Evolutionary conservation across 2,888 invertebrate species (phyloP), one percentile per base, ranked within the genome.

Genomic region (Onthophagus sagittarius): DNA sequence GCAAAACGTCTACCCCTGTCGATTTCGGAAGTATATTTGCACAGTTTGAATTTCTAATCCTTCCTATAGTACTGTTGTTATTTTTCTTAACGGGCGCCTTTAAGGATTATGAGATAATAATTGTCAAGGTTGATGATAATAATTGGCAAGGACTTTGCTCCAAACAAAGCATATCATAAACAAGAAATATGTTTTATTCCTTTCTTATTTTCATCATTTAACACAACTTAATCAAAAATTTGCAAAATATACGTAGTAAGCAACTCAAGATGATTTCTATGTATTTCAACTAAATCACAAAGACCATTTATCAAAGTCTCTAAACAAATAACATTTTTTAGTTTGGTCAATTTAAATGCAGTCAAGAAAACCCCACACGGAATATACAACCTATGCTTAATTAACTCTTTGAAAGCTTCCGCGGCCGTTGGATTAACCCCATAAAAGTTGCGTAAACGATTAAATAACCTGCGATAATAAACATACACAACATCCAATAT

Each of bases 351-450:
- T 69, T 77, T 78, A 39, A 83, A 77, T 5, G 79, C 78, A 75
- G 78, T 80, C 63, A 82, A 73, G 69, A 83, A 75, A 73, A 83
- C 80, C 5, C 81, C 82, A 13, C 79, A 76, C 13, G 83, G 82
- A 70, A 83, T 76, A 75, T 81, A 84, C 39, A 82, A 79, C 73
- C 80, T 79, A 70, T 80, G 79, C 62, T 77, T 78, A 13, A 82
- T 79, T 6, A 82, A 75, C n/a, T 76, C 73, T 71, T 79, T 76
- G 74, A 83, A 83, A 53, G 80, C 78, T 9, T 76, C 70, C 23
- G 77, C 62, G 2, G 80, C 79, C 15, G 80, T 78, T 4, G 76
- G 63, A 71, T 76, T 81, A 53, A 78, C 76, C 14, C 70, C 73
- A 72, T 84, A 84, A 9, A 80, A 70, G 6, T 77, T 76, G 76